phyloP scores from a whole-genome alignment of 2,113 vertebrate species.

The Neopipo cinnamomea region DNA sequence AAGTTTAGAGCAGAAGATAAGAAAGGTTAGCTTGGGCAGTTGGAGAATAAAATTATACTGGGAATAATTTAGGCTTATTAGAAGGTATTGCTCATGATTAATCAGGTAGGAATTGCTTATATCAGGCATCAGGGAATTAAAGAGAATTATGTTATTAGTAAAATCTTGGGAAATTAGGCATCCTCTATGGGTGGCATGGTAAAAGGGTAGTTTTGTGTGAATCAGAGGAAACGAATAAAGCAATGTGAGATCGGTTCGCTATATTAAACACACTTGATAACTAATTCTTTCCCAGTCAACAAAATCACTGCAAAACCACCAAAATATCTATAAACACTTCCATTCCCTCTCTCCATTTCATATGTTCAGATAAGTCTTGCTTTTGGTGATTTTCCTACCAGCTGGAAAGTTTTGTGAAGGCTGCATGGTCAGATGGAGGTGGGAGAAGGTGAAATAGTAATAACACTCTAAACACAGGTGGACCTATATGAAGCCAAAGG shows the following conservation, averaged over 20 bases:
- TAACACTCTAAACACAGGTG: background rate
- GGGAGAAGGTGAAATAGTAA: background rate
- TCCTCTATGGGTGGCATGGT: slow-evolving; percentile 21
- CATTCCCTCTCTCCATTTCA: background rate
- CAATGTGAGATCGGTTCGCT: background rate
- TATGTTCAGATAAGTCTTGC: accelerated
- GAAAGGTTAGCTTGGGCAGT: background rate
- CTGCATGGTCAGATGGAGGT: background rate
- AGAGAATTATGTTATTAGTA: background rate
- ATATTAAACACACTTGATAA: background rate
- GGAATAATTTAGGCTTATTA: background rate
- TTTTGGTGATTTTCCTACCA: background rate
- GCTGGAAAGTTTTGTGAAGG: background rate
- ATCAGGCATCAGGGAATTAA: slow-evolving; percentile 43
- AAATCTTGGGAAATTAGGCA: background rate
- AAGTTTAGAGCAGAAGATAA: background rate
- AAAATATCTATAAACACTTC: background rate
- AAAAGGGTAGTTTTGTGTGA: slow-evolving; percentile 34
- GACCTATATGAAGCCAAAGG: background rate
- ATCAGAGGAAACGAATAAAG: slow-evolving; percentile 36
- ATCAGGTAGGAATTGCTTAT: slow-evolving; percentile 36
- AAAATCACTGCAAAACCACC: background rate
- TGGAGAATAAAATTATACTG: slow-evolving; percentile 14
- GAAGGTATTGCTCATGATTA: slow-evolving; percentile 41
- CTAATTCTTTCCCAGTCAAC: background rate